Percentiles rank a stretch among this genome's conserved stretches.
These are phyloP conservation scores for Gymnocypris eckloni DNA, from an alignment of 2,797 vertebrate species.

Conservation along the genomic window DNA sequence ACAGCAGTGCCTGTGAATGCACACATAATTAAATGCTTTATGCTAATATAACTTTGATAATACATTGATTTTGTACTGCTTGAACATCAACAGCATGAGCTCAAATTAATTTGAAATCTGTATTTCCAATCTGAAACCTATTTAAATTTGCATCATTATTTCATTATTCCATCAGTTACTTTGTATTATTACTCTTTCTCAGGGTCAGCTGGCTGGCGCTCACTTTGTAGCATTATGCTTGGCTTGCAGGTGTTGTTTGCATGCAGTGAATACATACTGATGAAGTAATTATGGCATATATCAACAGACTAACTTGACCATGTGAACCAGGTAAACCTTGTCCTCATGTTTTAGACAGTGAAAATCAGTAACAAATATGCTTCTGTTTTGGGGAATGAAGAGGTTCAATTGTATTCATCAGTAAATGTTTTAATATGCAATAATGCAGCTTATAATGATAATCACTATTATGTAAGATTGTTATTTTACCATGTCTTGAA, in stretches of 20 bases:
- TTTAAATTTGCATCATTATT: neutral
- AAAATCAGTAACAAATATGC: neutral
- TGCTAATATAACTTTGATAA: neutral
- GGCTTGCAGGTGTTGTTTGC: neutral
- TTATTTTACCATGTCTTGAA: neutral
- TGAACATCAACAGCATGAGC: neutral
- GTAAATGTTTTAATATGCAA: neutral
- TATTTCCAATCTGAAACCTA: neutral
- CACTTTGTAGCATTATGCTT: neutral
- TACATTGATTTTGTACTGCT: neutral
- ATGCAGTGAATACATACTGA: neutral
- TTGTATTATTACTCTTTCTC: neutral
- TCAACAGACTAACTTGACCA: neutral
- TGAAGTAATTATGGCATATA: neutral
- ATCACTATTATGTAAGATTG: neutral
- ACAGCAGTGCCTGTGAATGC: slow-evolving; percentile 31
- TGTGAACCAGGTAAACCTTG: neutral
- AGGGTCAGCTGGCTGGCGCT: slow-evolving; percentile 9
- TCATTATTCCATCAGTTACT: neutral
- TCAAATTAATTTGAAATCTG: neutral
- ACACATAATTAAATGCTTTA: neutral
- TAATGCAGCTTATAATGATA: neutral
- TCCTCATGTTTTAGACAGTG: neutral
- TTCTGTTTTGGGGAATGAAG: neutral
- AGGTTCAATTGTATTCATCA: neutral